Conservation (phyloP, 2,888 invertebrate genomes). For the Conchocele bisecta region DNA sequence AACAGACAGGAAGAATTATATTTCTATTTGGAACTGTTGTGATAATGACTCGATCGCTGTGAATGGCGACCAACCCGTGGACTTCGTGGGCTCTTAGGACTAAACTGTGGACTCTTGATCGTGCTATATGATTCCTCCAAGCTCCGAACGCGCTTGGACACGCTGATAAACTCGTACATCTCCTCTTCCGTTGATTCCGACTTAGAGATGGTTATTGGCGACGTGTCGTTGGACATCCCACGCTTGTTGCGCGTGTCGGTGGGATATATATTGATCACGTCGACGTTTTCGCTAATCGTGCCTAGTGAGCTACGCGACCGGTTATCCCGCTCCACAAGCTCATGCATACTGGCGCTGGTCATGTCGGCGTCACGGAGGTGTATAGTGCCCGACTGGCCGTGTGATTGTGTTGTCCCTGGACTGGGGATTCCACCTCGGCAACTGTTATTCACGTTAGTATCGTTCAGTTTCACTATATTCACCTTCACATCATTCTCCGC, state of each 20-base stretch:
- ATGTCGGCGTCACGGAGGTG: too few relatives aligned
- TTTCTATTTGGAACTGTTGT: constrained; percentile 1
- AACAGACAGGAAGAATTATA: too few relatives aligned
- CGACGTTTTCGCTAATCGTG: constrained; percentile 30
- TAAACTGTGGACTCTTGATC: constrained; percentile 26
- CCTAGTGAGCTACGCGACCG: constrained; percentile 20
- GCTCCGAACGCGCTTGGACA: constrained; percentile 52
- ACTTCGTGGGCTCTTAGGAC: constrained; percentile 52
- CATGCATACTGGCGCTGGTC: too few relatives aligned
- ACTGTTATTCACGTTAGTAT: too few relatives aligned
- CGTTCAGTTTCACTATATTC: too few relatives aligned
- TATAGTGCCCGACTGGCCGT: too few relatives aligned
- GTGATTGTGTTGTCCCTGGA: too few relatives aligned
- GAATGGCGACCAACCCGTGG: constrained; percentile 40
- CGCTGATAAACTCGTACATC: constrained; percentile 52
- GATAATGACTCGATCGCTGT: constrained; percentile 30
- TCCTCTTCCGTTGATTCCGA: constrained; percentile 16
- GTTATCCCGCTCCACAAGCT: too few relatives aligned
- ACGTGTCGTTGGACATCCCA: constrained; percentile 43
- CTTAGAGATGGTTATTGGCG: neutral
- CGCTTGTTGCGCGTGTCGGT: too few relatives aligned
- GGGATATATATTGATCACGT: too few relatives aligned
- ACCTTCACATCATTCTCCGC: too few relatives aligned
- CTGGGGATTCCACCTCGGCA: too few relatives aligned
- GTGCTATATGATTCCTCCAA: constrained; percentile 22